A percentile compares a stretch with the other conserved stretches of the same genome.
Conservation (phyloP, 2,797 vertebrate genomes). For the Chrysocyon brachyurus region DNA sequence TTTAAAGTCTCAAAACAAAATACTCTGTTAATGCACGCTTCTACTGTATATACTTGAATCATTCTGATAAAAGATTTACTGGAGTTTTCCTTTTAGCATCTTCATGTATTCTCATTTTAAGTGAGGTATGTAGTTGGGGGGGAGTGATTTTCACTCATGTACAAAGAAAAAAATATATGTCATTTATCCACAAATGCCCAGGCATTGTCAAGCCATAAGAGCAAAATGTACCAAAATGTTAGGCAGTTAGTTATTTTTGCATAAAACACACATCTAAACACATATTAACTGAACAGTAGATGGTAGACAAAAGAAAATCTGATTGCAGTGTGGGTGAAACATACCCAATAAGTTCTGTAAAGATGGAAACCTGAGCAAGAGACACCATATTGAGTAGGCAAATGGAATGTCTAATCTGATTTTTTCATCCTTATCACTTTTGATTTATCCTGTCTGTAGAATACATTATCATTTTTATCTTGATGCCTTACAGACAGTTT, state of each 20-base stretch:
- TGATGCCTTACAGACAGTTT: slow-evolving; percentile 54
- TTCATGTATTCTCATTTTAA: slow-evolving; percentile 53
- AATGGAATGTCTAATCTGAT: slow-evolving; percentile 69
- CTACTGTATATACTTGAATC: neutral
- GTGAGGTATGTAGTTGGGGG: neutral
- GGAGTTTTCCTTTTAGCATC: neutral
- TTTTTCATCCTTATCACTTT: slow-evolving; percentile 63
- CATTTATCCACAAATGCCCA: slow-evolving; percentile 62
- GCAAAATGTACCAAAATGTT: slow-evolving; percentile 67
- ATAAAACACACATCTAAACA: slow-evolving; percentile 69
- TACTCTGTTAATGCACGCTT: neutral
- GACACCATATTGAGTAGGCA: slow-evolving; percentile 66
- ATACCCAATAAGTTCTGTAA: slow-evolving; percentile 65
- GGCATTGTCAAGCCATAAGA: slow-evolving; percentile 53
- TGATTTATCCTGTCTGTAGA: slow-evolving; percentile 61
- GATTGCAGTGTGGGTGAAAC: slow-evolving; percentile 68
- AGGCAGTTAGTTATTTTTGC: slow-evolving; percentile 70
- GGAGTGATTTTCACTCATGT: slow-evolving; percentile 1
- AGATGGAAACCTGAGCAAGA: slow-evolving; percentile 74
- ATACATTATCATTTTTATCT: slow-evolving; percentile 58
- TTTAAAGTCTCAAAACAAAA: neutral
- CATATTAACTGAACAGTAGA: slow-evolving; percentile 75
- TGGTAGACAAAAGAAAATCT: slow-evolving; percentile 75
- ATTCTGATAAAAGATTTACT: neutral
- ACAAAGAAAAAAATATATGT: slow-evolving; percentile 46